These are phyloP conservation scores for Rhyzopertha dominica DNA, from an alignment of 1,140 invertebrate species.

Conservation along the genomic window DNA sequence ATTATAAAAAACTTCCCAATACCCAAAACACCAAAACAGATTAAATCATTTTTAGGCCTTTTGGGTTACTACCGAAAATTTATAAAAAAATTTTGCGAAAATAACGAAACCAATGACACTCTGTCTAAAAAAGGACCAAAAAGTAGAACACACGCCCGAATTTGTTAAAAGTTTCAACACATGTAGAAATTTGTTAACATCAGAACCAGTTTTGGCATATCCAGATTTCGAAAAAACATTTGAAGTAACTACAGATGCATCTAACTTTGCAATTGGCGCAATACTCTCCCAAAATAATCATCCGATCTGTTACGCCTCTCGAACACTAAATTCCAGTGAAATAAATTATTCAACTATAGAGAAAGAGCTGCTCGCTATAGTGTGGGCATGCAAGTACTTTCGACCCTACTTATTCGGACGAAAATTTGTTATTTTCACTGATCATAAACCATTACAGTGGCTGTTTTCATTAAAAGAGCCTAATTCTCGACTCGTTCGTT, in stretches of 20 bases:
- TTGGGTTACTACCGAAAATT: constrained; percentile 27
- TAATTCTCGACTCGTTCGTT: constrained; percentile 18
- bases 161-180: constrained; percentile 21
- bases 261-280: constrained; percentile 36
- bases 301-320: constrained; percentile 34
- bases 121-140: constrained; percentile 15
- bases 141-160: constrained; percentile 33
- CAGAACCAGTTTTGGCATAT: too few relatives aligned
- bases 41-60: constrained; percentile 18
- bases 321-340: constrained; percentile 22
- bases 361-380: constrained; percentile 10
- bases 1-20: constrained; percentile 36
- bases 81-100: constrained; percentile 27
- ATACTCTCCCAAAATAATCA: constrained; percentile 41
- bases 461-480: constrained; percentile 45
- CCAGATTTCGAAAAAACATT: too few relatives aligned
- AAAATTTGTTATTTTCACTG: constrained; percentile 11
- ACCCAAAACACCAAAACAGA: constrained; percentile 31
- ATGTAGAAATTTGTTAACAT: constrained; percentile 18
- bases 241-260: constrained; percentile 40
- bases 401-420: constrained; percentile 12
- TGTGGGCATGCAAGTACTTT: constrained; percentile 10
- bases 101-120: constrained; percentile 28
- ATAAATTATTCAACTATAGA: constrained; percentile 13
- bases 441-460: constrained; percentile 32